Evolutionary conservation across 30 jellyfish, hydroid and myxozoan species (phyloP).

Genomic region (Pseudorhiza aurosa): DNA sequence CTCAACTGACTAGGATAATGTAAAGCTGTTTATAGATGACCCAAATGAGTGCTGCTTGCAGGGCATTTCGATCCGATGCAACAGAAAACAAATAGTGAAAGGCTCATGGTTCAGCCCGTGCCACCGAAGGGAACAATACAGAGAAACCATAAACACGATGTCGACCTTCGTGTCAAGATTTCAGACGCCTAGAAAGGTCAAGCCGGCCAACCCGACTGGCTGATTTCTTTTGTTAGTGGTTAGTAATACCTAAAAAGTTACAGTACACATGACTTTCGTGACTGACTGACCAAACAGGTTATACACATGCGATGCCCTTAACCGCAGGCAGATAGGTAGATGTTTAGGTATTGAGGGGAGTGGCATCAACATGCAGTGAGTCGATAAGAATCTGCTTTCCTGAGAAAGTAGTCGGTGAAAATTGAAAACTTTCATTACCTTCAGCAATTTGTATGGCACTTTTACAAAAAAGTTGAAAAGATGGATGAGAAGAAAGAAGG

Average conservation of each 20-base stretch:
- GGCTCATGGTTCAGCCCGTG: conserved; percentile 16
- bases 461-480: too few relatives aligned
- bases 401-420: too few relatives aligned
- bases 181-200: conserved; percentile 59
- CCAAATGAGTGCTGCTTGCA: too few relatives aligned
- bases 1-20: too few relatives aligned
- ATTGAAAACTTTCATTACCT: too few relatives aligned
- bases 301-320: conserved; percentile 29
- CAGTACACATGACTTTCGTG: conserved; percentile 42
- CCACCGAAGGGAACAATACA: conserved; percentile 5
- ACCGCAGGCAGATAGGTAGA: conserved; percentile 13
- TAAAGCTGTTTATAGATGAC: too few relatives aligned
- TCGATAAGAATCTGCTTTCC: too few relatives aligned
- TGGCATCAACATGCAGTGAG: too few relatives aligned
- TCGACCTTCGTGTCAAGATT: conserved; percentile 41
- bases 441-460: too few relatives aligned
- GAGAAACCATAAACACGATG: conserved; percentile 18
- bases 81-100: background rate
- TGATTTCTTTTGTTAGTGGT: conserved; percentile 39
- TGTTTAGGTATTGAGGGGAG: too few relatives aligned
- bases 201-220: conserved; percentile 34
- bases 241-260: conserved; percentile 44
- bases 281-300: conserved; percentile 35
- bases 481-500: too few relatives aligned
- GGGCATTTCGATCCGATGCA: too few relatives aligned